Base-by-base conservation (phyloP, 2,888 invertebrate genomes). In the Tachina grossa region DNA sequence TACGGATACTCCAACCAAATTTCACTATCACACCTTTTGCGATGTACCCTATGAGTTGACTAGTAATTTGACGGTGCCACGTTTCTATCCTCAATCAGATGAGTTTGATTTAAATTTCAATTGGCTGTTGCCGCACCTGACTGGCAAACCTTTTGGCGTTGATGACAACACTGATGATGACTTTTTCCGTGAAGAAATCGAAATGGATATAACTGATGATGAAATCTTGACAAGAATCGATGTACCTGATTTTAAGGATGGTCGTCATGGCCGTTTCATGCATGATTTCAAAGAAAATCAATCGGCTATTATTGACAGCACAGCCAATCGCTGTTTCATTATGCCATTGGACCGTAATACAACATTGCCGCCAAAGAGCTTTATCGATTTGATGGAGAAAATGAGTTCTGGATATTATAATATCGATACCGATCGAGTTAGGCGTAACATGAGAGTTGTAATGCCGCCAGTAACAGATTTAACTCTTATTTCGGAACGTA, bases 281-380 rank as follows among this genome's bases (percentile, higher is more conserved):
- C 98, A 99, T 90, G 98, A 99, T 93, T 99, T 99, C 92, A 95
- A 95, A 88, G 94, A 95, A 88, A 96, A 96, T 88, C 92, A 94
- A 74, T 95, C 96, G 49, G 95, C 95, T 90, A 97, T 98, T 86
- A 95, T 97, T 83, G 97, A 98, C 93, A 93, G 94, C 16, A 95
- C 95, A 82, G 94, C 94, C 51, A 93, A 93, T 74, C 95, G 97
- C 43, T 99, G 99, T 93, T 99, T 98, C 93, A 95, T 97, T 19
- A 97, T 98, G 97, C 96, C 97, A 0, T 93, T 98, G 90, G 96
- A 98, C 93, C 95, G 96, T 45, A 94, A 94, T 47, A 93, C 95
- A 79, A 96, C 97, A 86, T 93, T 97, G 89, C 95, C 96, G 55
- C 98, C 98, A 5, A 95, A 94, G 88, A 96, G 96, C 89, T 94